Percentiles rank a stretch among this genome's conserved stretches.
phyloP scores from a whole-genome alignment of 2,888 invertebrate species.

The Muschampia plurimacula region DNA sequence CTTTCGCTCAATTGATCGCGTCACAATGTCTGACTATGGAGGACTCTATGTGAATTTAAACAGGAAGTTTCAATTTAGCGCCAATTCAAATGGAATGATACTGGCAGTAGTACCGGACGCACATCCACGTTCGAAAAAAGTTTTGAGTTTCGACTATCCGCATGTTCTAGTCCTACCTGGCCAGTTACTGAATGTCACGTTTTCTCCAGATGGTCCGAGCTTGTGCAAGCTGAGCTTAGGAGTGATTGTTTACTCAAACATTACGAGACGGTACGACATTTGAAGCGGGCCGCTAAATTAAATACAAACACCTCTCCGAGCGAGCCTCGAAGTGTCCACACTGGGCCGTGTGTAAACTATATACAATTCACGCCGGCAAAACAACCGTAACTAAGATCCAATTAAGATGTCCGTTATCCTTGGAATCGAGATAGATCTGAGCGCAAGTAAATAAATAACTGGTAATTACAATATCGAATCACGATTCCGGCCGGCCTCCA shows the following conservation, averaged over 20 bases:
- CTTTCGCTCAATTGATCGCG: constrained; percentile 82
- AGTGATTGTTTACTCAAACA: constrained; percentile 80
- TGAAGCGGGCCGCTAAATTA: constrained; percentile 84
- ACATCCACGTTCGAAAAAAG: constrained; percentile 64
- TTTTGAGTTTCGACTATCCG: constrained; percentile 65
- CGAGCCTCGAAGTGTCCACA: constrained; percentile 73
- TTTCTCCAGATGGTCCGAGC: constrained; percentile 80
- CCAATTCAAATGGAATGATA: constrained; percentile 81
- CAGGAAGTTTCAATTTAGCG: constrained; percentile 83
- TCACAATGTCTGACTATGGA: constrained; percentile 73
- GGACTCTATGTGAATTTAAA: constrained; percentile 75
- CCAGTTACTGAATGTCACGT: constrained; percentile 78
- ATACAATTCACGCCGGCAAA: constrained; percentile 73
- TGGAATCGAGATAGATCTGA: constrained; percentile 71
- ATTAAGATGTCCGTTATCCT: constrained; percentile 81
- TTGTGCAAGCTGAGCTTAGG: constrained; percentile 74
- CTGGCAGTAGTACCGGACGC: constrained; percentile 67
- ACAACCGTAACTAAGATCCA: constrained; percentile 76
- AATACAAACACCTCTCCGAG: constrained; percentile 76
- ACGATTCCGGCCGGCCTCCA: constrained; percentile 72
- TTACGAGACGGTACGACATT: constrained; percentile 84
- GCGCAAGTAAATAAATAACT: constrained; percentile 76
- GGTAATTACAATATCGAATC: constrained; percentile 82
- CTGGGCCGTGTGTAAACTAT: constrained; percentile 65
- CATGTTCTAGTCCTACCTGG: constrained; percentile 61